These are phyloP conservation scores for Calyptommatus sinebrachiatus DNA, from an alignment of 2,113 vertebrate species.

Conservation along the genomic window DNA sequence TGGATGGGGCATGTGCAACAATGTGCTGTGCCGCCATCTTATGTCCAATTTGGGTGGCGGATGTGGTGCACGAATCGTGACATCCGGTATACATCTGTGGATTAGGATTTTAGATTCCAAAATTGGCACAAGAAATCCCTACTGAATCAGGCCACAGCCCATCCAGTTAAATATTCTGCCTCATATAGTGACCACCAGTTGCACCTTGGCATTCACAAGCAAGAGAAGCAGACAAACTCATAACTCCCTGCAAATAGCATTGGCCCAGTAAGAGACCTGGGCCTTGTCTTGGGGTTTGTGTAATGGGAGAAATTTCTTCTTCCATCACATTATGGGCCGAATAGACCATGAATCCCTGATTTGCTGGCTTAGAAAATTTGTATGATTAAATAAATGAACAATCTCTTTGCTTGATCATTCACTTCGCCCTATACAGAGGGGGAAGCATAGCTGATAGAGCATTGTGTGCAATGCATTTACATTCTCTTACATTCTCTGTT, in stretches of 20 bases:
- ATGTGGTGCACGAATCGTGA: too few relatives aligned
- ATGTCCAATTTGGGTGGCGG: too few relatives aligned
- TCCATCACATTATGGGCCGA: neutral
- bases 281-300: neutral
- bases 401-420: neutral
- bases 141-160: neutral
- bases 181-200: too few relatives aligned
- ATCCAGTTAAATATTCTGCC: neutral
- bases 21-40: too few relatives aligned
- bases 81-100: too few relatives aligned
- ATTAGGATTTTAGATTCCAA: neutral
- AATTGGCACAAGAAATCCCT: neutral
- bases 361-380: neutral
- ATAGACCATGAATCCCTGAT: neutral
- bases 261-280: neutral
- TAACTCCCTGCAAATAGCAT: too few relatives aligned
- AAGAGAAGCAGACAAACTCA: too few relatives aligned
- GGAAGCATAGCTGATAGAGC: neutral
- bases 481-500: neutral
- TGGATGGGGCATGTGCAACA: too few relatives aligned
- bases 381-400: neutral
- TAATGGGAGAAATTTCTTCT: neutral
- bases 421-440: neutral
- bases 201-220: too few relatives aligned
- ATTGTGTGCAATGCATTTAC: neutral